Conservation (phyloP, 2,113 vertebrate species). For the Microtus richardsoni region DNA sequence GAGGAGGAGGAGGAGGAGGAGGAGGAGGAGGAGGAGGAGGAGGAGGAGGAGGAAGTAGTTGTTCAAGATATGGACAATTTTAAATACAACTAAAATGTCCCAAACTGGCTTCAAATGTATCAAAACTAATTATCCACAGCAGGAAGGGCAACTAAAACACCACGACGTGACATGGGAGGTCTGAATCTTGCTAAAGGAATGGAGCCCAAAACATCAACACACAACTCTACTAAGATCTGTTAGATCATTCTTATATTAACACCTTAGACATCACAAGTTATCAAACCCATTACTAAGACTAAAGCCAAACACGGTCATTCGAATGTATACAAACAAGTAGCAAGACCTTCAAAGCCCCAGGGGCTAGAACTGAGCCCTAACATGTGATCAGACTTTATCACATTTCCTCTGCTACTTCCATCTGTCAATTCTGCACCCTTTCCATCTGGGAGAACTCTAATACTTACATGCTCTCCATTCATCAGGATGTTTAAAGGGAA, state of each 20-base stretch:
- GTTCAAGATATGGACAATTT: neutral
- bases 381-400: neutral
- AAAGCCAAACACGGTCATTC: neutral
- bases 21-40: no score
- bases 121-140: neutral
- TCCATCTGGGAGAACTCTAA: constrained; percentile 36
- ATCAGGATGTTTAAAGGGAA: constrained; percentile 99
- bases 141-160: neutral
- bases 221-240: neutral
- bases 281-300: neutral
- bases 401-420: neutral
- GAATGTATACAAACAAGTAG: neutral
- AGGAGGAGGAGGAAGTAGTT: accelerated
- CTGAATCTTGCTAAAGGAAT: neutral
- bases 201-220: neutral
- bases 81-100: constrained; percentile 52
- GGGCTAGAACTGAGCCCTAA: neutral
- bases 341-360: neutral
- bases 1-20: no score
- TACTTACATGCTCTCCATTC: constrained; percentile 96
- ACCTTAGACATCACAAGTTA: constrained; percentile 26
- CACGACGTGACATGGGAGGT: neutral
- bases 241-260: neutral
- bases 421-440: constrained; percentile 4
- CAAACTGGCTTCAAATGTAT: neutral